Evolutionary conservation across 1,140 invertebrate genomes (phyloP).

Genomic region (Oryctes rhinoceros): DNA sequence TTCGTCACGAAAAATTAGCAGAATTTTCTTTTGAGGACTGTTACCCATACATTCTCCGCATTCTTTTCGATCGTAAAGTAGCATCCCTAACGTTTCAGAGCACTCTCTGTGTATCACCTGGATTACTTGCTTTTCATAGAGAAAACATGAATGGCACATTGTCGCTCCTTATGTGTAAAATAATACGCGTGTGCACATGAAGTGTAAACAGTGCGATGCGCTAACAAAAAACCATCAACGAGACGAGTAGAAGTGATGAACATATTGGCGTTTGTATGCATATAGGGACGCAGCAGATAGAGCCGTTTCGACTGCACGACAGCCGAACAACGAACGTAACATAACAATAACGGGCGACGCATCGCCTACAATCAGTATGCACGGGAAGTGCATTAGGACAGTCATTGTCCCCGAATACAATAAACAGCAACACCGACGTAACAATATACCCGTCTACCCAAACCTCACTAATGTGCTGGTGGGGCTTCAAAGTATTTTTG

Average conservation of each 20-base stretch:
- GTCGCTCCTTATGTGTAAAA: background rate
- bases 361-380: background rate
- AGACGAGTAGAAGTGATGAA: background rate
- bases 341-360: background rate
- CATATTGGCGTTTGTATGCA: background rate
- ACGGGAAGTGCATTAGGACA: background rate
- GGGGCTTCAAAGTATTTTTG: background rate
- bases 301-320: background rate
- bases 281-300: background rate
- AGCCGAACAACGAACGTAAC: background rate
- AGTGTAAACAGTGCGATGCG: background rate
- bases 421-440: background rate
- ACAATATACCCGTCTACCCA: background rate
- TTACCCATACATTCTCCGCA: background rate
- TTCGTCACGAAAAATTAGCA: background rate
- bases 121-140: background rate
- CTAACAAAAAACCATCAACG: background rate
- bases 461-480: conserved; percentile 32
- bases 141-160: background rate
- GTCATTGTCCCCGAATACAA: background rate
- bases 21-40: background rate
- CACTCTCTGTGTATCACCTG: background rate
- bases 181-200: background rate
- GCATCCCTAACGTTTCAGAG: background rate
- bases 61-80: background rate